Evolutionary conservation across 2,113 vertebrate species (phyloP), one percentile per base, ranked within the genome.

Genomic region (Diglossa brunneiventris): DNA sequence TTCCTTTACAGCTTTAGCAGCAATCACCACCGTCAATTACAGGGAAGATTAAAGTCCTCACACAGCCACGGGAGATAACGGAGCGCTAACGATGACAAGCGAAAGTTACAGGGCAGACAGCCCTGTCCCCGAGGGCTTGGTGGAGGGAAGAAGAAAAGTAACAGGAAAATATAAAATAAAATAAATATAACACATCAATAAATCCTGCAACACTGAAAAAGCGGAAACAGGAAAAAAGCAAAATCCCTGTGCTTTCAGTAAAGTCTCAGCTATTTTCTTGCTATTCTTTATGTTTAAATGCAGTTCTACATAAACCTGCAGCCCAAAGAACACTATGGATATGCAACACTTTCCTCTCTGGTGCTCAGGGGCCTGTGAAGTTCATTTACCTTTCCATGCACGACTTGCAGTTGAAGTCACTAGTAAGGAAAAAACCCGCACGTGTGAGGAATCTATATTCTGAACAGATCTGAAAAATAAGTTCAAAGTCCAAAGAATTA

Each of bases 1-100:
- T 84, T 92, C 92, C 89, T 94, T 91, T 89, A 93, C 72, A 66
- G 90, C 76, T 87, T 78, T 41, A 91, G 75, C 64, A 83, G 92
- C 82, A 92, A 83, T 74, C 39, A 0, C 63, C 72, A 90, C 39
- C 66, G 63, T 64, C 79, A 94, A 85, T 86, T 88, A 90, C 8
- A 73, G 7, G 80, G 55, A 83, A 86, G 61, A 96, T 91, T 85
- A 90, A 90, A 94, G 90, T 37, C 67, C 68, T 92, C 67, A 26
- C 67, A 87, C 35, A 74, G 82, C 30, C 46, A 0, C 17, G n/a
- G 47, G 68, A 75, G 90, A 62, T 52, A 92, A 92, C 30, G 6
- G 67, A 77, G 75, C 8, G 6, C 37, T 88, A 90, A 83, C 1
- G 47, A 70, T 44, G 66, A 35, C 64, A 58, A 53, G 63, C 2